A percentile compares a stretch with the other conserved stretches of the same genome.
These are phyloP conservation scores for Epinephelus lanceolatus DNA, from an alignment of 2,113 vertebrate genomes.

Conservation along the genomic window DNA sequence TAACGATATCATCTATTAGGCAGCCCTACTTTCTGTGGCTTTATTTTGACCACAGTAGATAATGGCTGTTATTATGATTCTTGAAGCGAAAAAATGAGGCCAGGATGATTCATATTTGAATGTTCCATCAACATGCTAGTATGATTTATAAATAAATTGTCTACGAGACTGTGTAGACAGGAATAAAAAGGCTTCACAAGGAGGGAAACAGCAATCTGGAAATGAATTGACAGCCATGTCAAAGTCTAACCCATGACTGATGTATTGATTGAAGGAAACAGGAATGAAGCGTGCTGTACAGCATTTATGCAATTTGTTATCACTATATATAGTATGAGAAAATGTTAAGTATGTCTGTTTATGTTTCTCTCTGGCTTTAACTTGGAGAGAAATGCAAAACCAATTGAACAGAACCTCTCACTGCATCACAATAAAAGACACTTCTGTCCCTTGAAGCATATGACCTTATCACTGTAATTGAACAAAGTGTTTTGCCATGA, in stretches of 20 bases:
- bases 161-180: neutral
- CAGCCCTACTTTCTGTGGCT: neutral
- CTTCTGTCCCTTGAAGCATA: neutral
- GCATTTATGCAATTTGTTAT: conserved; percentile 18
- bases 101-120: conserved; percentile 39
- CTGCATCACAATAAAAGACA: neutral
- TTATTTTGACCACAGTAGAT: conserved; percentile 15
- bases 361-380: neutral
- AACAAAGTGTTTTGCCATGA: neutral
- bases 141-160: conserved; percentile 34
- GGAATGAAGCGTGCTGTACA: conserved; percentile 1
- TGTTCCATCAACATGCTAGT: conserved; percentile 11
- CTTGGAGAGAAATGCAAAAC: neutral
- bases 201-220: conserved; percentile 18
- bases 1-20: neutral
- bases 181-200: conserved; percentile 21
- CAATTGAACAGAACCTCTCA: neutral
- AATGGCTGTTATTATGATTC: conserved; percentile 3
- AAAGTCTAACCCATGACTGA: conserved; percentile 20
- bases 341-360: neutral
- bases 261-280: conserved; percentile 11
- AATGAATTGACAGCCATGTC: conserved; percentile 38
- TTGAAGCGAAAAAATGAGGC: conserved; percentile 12
- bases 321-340: conserved; percentile 10
- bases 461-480: neutral